Conservation (phyloP, 2,113 vertebrate species). For the Anoura caudifer region DNA sequence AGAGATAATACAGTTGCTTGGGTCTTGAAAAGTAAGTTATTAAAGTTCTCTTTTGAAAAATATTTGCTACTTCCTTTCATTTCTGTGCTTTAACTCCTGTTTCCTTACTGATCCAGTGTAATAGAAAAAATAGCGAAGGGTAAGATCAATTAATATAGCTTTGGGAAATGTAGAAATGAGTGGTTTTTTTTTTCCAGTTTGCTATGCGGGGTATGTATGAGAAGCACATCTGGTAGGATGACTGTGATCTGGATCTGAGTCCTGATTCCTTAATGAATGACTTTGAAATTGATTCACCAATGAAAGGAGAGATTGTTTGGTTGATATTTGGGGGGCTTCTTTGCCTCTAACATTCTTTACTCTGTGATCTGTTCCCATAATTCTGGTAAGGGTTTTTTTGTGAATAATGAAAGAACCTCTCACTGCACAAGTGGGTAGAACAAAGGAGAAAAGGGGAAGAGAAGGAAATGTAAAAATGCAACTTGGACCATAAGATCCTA, state of each 20-base stretch:
- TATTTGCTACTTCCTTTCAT: not conserved
- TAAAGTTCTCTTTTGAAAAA: not conserved
- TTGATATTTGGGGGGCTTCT: not conserved
- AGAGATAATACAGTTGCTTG: not conserved
- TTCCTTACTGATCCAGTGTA: not conserved
- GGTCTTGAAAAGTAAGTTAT: constrained; percentile 7
- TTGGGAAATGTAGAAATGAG: not conserved
- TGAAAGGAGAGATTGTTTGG: not conserved
- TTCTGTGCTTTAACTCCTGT: not conserved
- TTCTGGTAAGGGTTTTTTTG: not conserved
- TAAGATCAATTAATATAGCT: constrained; percentile 4
- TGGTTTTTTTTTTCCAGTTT: not conserved
- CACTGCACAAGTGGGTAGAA: not conserved
- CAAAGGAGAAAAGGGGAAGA: not conserved
- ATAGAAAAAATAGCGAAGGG: not conserved
- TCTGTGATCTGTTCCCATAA: not conserved
- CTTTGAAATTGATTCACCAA: not conserved
- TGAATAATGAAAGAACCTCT: not conserved
- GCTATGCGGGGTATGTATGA: not conserved
- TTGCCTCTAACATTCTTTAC: not conserved
- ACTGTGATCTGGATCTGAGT: not conserved
- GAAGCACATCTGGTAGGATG: not conserved
- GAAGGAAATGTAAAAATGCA: not conserved
- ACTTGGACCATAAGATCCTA: not conserved
- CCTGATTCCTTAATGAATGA: not conserved